Conservation (phyloP, 2,113 vertebrate species). For the Tenebrosternarchus preto region DNA sequence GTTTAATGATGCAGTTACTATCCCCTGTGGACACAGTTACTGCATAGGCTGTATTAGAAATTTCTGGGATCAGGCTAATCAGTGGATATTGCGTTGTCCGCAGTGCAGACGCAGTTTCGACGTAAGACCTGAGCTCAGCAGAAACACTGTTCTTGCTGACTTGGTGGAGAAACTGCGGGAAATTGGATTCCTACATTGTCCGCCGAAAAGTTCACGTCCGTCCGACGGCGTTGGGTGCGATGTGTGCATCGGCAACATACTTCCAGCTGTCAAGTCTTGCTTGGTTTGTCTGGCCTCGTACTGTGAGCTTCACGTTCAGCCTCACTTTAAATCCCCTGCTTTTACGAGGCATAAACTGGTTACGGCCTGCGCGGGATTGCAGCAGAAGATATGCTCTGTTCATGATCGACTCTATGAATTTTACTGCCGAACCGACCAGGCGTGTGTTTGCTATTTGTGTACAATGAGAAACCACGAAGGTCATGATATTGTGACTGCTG, state of each 20-base stretch:
- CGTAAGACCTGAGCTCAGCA: conserved; percentile 48
- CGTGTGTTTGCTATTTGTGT: not conserved
- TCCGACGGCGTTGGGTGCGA: not conserved
- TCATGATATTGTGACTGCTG: not conserved
- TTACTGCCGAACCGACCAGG: conserved; percentile 1
- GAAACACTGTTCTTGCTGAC: conserved; percentile 27
- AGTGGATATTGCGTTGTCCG: conserved; percentile 65
- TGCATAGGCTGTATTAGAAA: conserved; percentile 71
- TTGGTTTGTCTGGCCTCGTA: not conserved
- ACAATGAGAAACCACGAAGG: not conserved
- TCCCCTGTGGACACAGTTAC: conserved; percentile 81
- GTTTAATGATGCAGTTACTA: conserved; percentile 66
- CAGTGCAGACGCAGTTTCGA: conserved; percentile 53
- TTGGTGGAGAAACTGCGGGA: conserved; percentile 43
- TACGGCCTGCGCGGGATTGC: not conserved
- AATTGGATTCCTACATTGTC: not conserved
- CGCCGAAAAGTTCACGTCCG: not conserved
- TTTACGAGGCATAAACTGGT: not conserved
- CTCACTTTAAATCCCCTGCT: conserved; percentile 4
- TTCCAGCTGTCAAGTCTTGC: not conserved
- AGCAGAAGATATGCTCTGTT: not conserved
- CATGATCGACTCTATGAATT: conserved; percentile 1
- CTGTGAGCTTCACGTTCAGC: not conserved
- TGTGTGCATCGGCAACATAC: not conserved
- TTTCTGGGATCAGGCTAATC: conserved; percentile 43